Conservation (phyloP, 2,113 vertebrate genomes). For the Oncorhynchus masou region DNA sequence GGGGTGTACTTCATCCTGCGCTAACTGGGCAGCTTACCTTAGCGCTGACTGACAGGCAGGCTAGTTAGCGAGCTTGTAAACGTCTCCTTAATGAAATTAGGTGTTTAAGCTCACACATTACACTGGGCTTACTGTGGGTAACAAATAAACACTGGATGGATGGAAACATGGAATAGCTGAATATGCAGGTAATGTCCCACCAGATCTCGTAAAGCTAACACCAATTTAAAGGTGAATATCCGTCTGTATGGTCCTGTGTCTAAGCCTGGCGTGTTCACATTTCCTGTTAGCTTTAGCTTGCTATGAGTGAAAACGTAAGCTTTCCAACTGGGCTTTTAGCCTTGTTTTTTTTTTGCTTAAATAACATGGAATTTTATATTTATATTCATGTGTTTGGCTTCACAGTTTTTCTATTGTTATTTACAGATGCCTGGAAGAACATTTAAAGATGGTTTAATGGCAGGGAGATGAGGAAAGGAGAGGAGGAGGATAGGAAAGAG, state of each 20-base stretch:
- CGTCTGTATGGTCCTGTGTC: slow-evolving; percentile 42
- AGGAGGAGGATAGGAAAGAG: not conserved
- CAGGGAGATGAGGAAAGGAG: no score
- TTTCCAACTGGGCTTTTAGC: not conserved
- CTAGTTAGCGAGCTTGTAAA: slow-evolving; percentile 66
- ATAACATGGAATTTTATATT: not conserved
- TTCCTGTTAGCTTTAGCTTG: slow-evolving; percentile 51
- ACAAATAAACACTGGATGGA: slow-evolving; percentile 53
- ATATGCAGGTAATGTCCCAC: slow-evolving; percentile 60
- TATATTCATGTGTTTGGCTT: not conserved
- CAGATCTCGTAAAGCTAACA: slow-evolving; percentile 63
- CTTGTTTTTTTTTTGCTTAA: no score
- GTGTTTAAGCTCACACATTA: slow-evolving; percentile 63
- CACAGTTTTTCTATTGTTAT: slow-evolving; percentile 1
- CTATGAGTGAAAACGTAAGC: slow-evolving; percentile 26
- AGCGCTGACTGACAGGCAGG: slow-evolving; percentile 60
- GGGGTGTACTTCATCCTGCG: slow-evolving; percentile 48
- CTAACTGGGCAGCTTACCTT: slow-evolving; percentile 40
- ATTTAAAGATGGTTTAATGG: not conserved
- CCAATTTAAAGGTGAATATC: slow-evolving; percentile 57
- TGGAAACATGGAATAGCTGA: slow-evolving; percentile 59
- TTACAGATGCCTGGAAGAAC: slow-evolving; percentile 9
- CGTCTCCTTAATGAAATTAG: slow-evolving; percentile 68
- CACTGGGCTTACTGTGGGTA: slow-evolving; percentile 67
- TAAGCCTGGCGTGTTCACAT: slow-evolving; percentile 49